phyloP scores from a whole-genome alignment of 2,888 invertebrate species.

The Allolobophora icterica region DNA sequence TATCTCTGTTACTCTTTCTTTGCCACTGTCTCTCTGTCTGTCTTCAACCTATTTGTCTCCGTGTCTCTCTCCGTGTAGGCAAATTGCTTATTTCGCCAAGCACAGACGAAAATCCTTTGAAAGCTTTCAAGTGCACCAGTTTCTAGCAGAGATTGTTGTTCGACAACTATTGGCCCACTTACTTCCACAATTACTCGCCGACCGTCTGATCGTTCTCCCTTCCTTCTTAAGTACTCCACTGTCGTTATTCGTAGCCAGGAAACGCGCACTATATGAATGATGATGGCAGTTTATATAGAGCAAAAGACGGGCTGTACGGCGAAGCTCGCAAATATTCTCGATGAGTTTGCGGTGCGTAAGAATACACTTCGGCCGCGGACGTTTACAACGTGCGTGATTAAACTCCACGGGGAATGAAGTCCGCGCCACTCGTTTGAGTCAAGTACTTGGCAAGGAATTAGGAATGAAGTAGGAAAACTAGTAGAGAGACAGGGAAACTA shows the following conservation, averaged over 20 bases:
- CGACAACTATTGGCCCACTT: not conserved
- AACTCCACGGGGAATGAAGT: not conserved
- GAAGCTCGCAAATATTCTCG: not conserved
- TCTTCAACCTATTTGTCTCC: not conserved
- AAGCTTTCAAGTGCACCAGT: not conserved
- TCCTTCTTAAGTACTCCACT: not conserved
- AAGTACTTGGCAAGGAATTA: not conserved
- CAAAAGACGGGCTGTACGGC: not conserved
- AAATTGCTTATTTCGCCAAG: conserved; percentile 1
- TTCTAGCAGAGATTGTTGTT: not conserved
- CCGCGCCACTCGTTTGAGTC: not conserved
- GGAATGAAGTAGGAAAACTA: not conserved
- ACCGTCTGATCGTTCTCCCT: not conserved
- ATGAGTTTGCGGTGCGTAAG: not conserved
- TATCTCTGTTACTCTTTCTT: no score
- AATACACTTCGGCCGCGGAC: not conserved
- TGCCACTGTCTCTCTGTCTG: not conserved
- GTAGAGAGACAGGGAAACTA: not conserved
- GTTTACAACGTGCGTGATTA: conserved; percentile 5
- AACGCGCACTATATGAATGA: conserved; percentile 17
- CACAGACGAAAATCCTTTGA: not conserved
- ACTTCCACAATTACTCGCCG: not conserved
- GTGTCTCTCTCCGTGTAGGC: not conserved
- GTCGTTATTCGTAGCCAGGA: not conserved
- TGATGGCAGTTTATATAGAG: not conserved